phyloP scores from a whole-genome alignment of 2,888 invertebrate species.

The Ferdinandea cuprea region DNA sequence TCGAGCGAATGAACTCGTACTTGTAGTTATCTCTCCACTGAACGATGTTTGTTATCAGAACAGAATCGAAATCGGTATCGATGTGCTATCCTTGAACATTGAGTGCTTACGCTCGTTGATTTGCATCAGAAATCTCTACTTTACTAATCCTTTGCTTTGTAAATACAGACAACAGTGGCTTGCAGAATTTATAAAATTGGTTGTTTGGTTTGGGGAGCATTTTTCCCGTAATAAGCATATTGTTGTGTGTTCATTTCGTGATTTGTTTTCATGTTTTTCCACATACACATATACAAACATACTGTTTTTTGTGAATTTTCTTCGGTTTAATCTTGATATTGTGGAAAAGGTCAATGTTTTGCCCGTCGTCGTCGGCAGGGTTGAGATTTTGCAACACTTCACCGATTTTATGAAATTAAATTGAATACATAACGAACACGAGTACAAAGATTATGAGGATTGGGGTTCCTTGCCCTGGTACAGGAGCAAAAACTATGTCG shows the following conservation, averaged over 20 bases:
- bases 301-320: constrained; percentile 3
- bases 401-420: constrained; percentile 62
- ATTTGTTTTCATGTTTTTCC: constrained; percentile 43
- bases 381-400: constrained; percentile 47
- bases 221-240: constrained; percentile 67
- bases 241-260: constrained; percentile 51
- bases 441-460: constrained; percentile 9
- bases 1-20: constrained; percentile 33
- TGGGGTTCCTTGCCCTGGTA: neutral
- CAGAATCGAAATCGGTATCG: constrained; percentile 14
- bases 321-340: constrained; percentile 21
- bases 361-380: constrained; percentile 36
- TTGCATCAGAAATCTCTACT: constrained; percentile 38
- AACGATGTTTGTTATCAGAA: constrained; percentile 22
- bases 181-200: constrained; percentile 36
- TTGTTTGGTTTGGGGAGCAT: constrained; percentile 23
- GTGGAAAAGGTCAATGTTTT: constrained; percentile 67
- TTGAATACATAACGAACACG: constrained; percentile 7
- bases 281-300: too few species aligned
- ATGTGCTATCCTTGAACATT: constrained; percentile 32
- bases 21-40: constrained; percentile 2
- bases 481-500: constrained; percentile 55
- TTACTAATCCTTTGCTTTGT: constrained; percentile 61
- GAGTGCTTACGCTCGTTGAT: constrained; percentile 36
- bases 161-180: constrained; percentile 56